These are phyloP conservation scores for Perccottus glenii DNA, from an alignment of 2,113 vertebrate genomes.

Conservation along the genomic window DNA sequence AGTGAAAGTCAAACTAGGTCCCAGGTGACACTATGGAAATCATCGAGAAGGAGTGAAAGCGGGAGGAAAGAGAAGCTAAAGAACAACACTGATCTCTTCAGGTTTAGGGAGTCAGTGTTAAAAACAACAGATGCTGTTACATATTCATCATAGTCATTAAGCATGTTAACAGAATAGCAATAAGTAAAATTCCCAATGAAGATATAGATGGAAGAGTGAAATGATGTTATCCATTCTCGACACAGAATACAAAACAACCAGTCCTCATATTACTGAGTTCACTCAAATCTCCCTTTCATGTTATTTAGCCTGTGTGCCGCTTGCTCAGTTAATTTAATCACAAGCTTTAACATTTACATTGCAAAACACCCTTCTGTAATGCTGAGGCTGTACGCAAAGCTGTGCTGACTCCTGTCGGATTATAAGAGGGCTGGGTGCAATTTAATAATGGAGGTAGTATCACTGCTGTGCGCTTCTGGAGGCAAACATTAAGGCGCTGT, in stretches of 20 bases:
- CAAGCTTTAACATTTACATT: constrained; percentile 66
- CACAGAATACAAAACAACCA: background rate
- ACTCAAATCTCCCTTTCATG: constrained; percentile 26
- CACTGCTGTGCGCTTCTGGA: constrained; percentile 10
- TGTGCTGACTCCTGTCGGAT: constrained; percentile 25
- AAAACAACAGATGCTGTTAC: constrained; percentile 73
- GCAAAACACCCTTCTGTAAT: constrained; percentile 58
- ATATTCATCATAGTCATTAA: constrained; percentile 68
- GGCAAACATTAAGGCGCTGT: constrained; percentile 4
- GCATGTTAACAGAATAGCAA: constrained; percentile 35
- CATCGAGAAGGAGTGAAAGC: constrained; percentile 7
- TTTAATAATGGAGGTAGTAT: constrained; percentile 22
- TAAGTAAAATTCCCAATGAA: constrained; percentile 15
- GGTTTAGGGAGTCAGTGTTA: constrained; percentile 57
- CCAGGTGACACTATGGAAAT: constrained; percentile 5
- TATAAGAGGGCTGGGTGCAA: constrained; percentile 26
- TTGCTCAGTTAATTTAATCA: constrained; percentile 65
- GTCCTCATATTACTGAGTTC: constrained; percentile 5
- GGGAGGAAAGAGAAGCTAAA: constrained; percentile 16
- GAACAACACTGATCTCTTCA: constrained; percentile 15
- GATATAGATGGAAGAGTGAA: background rate
- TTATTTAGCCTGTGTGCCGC: constrained; percentile 28
- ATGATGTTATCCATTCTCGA: background rate
- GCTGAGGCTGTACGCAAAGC: constrained; percentile 32
- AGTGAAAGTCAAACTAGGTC: background rate